phyloP scores from a whole-genome alignment of 2,888 invertebrate species.

The Orthosia gracilis region DNA sequence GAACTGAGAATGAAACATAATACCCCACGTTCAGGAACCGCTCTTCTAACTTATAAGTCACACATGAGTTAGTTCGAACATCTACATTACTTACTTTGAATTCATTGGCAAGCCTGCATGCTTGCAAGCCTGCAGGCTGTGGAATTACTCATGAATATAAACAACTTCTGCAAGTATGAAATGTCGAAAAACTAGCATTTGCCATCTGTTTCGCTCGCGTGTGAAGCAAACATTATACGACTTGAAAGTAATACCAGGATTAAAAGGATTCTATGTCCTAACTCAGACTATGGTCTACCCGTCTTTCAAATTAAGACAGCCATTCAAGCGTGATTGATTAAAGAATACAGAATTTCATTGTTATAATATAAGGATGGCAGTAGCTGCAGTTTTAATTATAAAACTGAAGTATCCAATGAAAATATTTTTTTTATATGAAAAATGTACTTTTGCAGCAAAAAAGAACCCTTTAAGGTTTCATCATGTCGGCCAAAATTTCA shows the following conservation, averaged over 20 bases:
- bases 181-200: neutral
- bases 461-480: neutral
- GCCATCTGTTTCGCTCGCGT: neutral
- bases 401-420: neutral
- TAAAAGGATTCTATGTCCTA: neutral
- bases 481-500: neutral
- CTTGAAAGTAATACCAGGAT: neutral
- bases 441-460: neutral
- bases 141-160: slow-evolving; percentile 24
- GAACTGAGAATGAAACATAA: slow-evolving; percentile 37
- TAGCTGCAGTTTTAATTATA: too few species aligned
- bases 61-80: slow-evolving; percentile 21
- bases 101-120: neutral
- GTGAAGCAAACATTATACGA: neutral
- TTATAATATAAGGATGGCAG: too few species aligned
- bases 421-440: neutral
- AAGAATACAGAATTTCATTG: too few species aligned
- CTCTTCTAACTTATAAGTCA: slow-evolving; percentile 37
- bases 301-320: neutral
- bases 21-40: slow-evolving; percentile 26
- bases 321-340: neutral
- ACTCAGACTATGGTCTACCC: neutral
- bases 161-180: neutral
- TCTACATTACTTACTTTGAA: slow-evolving; percentile 19
- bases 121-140: slow-evolving; percentile 4